These are phyloP conservation scores for Zhengitettix transpicula DNA, from an alignment of 2,888 invertebrate genomes.

Conservation along the genomic window DNA sequence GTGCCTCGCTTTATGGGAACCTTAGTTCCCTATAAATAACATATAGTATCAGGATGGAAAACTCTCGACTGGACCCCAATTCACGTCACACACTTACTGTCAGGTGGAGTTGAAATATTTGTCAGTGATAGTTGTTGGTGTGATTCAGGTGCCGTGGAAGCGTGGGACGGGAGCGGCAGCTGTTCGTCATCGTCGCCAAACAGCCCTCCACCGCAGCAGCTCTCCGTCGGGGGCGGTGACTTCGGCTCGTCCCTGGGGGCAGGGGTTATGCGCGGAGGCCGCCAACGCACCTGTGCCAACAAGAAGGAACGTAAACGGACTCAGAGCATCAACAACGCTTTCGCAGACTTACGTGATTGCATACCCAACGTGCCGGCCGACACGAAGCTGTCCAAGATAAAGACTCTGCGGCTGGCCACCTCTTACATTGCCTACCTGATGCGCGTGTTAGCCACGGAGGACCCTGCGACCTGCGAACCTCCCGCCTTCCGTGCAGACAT, in stretches of 20 bases:
- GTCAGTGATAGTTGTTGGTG: too few species aligned
- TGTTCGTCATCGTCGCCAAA: too few species aligned
- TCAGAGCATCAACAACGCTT: constrained; percentile 88
- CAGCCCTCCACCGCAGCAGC: too few species aligned
- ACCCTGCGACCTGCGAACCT: constrained; percentile 42
- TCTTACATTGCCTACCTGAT: constrained; percentile 86
- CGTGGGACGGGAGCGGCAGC: too few species aligned
- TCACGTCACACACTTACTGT: too few species aligned
- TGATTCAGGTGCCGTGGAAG: too few species aligned
- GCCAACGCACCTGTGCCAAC: constrained; percentile 50
- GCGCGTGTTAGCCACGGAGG: constrained; percentile 74
- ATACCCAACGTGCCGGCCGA: constrained; percentile 94
- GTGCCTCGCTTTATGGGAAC: too few species aligned
- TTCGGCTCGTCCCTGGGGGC: background rate
- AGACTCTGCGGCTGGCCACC: constrained; percentile 82
- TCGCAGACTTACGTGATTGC: constrained; percentile 78
- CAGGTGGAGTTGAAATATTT: too few species aligned
- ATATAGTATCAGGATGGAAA: too few species aligned
- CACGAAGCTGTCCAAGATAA: constrained; percentile 89
- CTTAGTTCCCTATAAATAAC: too few species aligned
- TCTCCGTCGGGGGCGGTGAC: too few species aligned
- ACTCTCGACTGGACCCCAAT: too few species aligned
- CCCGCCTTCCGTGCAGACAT: background rate
- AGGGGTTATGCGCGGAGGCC: background rate
- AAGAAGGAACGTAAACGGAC: constrained; percentile 87